These are phyloP conservation scores for Drosophila vallismaia DNA, from an alignment of 2,888 invertebrate species.

Conservation along the genomic window DNA sequence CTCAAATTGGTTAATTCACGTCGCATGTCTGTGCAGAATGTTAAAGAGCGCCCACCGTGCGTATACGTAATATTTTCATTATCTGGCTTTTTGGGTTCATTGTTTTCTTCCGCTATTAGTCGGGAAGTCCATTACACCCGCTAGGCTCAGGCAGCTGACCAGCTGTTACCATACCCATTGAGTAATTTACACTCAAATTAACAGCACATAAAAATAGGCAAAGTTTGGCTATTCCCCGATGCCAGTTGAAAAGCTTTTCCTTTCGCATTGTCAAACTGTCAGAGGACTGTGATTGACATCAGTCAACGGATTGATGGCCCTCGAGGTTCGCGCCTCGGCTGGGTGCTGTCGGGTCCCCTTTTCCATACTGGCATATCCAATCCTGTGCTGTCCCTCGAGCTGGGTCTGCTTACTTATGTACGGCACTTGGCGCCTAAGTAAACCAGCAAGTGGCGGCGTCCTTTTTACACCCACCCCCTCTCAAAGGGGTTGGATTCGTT, in stretches of 20 bases:
- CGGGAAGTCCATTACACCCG: conserved; percentile 38
- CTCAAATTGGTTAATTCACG: conserved; percentile 52
- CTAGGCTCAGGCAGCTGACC: conserved; percentile 18
- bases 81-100: conserved; percentile 25
- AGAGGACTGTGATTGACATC: conserved; percentile 56
- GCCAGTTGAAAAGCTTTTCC: neutral
- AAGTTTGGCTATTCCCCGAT: conserved; percentile 20
- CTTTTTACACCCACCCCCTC: conserved; percentile 3
- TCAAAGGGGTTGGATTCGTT: conserved; percentile 1
- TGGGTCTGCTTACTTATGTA: conserved; percentile 46
- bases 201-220: conserved; percentile 62
- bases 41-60: conserved; percentile 42
- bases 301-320: conserved; percentile 57
- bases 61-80: conserved; percentile 49
- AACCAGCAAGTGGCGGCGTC: conserved; percentile 42
- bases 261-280: conserved; percentile 54
- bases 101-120: conserved; percentile 38
- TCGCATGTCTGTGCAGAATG: conserved; percentile 24
- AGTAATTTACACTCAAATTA: conserved; percentile 69
- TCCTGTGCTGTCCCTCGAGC: conserved; percentile 1
- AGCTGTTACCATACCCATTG: conserved; percentile 59
- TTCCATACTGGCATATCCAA: neutral
- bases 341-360: conserved; percentile 1
- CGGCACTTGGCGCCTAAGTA: conserved; percentile 50
- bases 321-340: conserved; percentile 12